These are phyloP conservation scores for Cuculus canorus DNA, from an alignment of 2,797 vertebrate genomes.

Conservation along the genomic window DNA sequence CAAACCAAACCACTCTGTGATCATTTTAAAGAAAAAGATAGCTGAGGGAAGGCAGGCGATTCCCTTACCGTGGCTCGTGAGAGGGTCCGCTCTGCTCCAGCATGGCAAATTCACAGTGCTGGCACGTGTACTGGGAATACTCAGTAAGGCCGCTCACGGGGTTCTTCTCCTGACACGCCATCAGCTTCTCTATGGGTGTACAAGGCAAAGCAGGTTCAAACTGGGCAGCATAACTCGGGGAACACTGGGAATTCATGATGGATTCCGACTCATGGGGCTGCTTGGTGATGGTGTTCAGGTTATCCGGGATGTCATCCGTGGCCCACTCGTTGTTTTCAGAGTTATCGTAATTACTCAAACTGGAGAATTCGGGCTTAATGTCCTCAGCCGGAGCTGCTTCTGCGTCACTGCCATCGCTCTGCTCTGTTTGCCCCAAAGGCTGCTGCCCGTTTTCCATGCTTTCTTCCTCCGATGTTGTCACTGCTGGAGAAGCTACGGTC, in stretches of 20 bases:
- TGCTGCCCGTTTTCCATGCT: constrained; percentile 51
- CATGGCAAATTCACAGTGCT: constrained; percentile 90
- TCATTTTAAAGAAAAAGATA: neutral
- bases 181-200: constrained; percentile 80
- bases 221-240: constrained; percentile 78
- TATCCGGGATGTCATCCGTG: constrained; percentile 89
- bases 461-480: neutral
- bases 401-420: rapidly evolving
- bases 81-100: constrained; percentile 93
- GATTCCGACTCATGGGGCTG: constrained; percentile 48
- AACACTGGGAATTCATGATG: constrained; percentile 79
- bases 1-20: neutral
- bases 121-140: constrained; percentile 89
- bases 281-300: constrained; percentile 83
- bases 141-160: constrained; percentile 93
- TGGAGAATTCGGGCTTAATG: constrained; percentile 1
- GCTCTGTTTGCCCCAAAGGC: neutral
- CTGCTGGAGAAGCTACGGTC: neutral
- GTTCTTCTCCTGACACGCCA: constrained; percentile 91
- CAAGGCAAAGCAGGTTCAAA: constrained; percentile 53
- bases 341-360: constrained; percentile 41
- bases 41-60: neutral
- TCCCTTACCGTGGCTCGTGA: constrained; percentile 91
- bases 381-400: neutral
- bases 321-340: constrained; percentile 84